Conservation (phyloP, 1,140 invertebrate genomes). For the Cotesia chilonis region DNA sequence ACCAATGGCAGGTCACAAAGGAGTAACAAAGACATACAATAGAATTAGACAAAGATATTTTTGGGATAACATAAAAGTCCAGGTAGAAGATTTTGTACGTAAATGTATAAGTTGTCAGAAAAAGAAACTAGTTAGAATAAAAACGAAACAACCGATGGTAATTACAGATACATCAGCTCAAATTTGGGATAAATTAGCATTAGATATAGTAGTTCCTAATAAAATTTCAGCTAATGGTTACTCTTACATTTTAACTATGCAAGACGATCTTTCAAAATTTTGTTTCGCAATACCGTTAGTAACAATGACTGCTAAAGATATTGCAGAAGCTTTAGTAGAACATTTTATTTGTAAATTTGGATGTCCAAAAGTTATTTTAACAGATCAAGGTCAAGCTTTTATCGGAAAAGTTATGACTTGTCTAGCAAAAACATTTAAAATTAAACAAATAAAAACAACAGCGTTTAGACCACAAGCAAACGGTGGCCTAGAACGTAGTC, state of each 20-base stretch:
- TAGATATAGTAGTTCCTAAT: constrained; percentile 41
- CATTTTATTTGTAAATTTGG: constrained; percentile 45
- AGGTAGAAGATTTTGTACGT: too few species aligned
- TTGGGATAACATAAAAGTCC: constrained; percentile 36
- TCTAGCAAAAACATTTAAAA: too few species aligned
- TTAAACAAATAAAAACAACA: constrained; percentile 40
- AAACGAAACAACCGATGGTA: constrained; percentile 25
- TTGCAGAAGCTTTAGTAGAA: constrained; percentile 42
- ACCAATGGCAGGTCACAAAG: constrained; percentile 40
- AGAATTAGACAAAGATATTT: constrained; percentile 31
- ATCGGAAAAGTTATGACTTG: too few species aligned
- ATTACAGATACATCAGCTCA: constrained; percentile 37
- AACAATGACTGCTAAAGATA: constrained; percentile 37
- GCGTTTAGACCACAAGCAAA: constrained; percentile 46
- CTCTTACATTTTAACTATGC: constrained; percentile 37
- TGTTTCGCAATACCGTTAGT: constrained; percentile 36
- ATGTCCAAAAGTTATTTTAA: too few species aligned
- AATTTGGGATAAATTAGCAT: constrained; percentile 36
- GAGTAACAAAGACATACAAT: constrained; percentile 37
- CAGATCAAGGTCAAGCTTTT: too few species aligned
- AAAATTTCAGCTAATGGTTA: constrained; percentile 33
- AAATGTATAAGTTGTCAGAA: constrained; percentile 24
- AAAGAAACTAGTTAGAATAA: constrained; percentile 8
- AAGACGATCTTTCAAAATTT: constrained; percentile 51
- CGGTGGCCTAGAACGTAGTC: constrained; percentile 43